phyloP scores from a whole-genome alignment of 2,113 vertebrate genomes.

The Tupaia chinensis region DNA sequence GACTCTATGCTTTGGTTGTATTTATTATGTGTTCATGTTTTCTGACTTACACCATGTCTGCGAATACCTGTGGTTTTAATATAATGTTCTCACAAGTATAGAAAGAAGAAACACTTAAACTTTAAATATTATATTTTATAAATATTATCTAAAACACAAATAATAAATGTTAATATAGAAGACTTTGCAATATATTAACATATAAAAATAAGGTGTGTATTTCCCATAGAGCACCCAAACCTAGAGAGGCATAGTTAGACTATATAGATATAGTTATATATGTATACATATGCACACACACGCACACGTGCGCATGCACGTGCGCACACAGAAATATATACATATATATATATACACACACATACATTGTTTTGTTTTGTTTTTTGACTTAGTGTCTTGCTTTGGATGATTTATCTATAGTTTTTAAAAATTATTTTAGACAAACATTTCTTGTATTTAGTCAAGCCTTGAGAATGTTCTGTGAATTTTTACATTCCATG shows the following conservation, averaged over 20 bases:
- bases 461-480: background rate
- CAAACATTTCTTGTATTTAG: background rate
- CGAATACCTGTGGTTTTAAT: background rate
- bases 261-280: background rate
- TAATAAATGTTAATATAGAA: background rate
- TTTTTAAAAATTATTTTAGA: conserved; percentile 3
- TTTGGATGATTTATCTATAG: background rate
- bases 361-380: background rate
- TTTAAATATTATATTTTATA: background rate
- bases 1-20: background rate
- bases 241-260: background rate
- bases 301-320: no score
- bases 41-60: conserved; percentile 1
- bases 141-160: background rate
- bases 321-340: background rate
- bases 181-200: background rate
- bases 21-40: conserved; percentile 29
- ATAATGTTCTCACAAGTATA: background rate
- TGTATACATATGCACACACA: no score
- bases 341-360: background rate
- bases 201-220: background rate
- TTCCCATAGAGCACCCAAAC: background rate
- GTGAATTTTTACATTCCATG: background rate
- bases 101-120: background rate
- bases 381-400: background rate